Base-by-base conservation (phyloP, 2,888 invertebrate genomes). In the Geophilus truncorum region DNA sequence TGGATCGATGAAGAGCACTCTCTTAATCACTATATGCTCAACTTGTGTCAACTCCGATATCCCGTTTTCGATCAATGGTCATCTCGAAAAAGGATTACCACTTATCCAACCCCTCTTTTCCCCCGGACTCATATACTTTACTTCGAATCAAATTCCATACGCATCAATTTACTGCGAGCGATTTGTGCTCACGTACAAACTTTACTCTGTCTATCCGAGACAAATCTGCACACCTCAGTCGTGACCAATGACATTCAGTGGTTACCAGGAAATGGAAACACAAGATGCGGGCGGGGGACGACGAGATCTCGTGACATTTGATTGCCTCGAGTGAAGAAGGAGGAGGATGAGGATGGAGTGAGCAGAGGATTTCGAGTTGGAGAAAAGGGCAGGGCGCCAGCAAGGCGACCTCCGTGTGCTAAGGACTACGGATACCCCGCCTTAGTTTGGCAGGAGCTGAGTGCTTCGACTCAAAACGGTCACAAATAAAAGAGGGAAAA, bases 251-350 rank as follows among this genome's bases (percentile, higher is more conserved):
- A 62, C 62, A 62, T 62, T 23, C 25, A 25, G 62, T 28, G 62
- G 62, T 62, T 62, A 62, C 62, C 62, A 62, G 62, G 62, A 62
- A 62, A 62, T 62, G 62, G 62, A 62, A 62, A 62, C 62, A 62
- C 12, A 62, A 62, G 62, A 62, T 62, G 62, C 62, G 62, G 62
- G 62, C 62, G 23, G 45, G 62, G 25, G 23, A 25, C 23, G 25
- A 23, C 9, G 10, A 18, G 57, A 62, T 62, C 62, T 62, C 62
- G 15, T 25, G 62, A 62, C 62, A 62, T 25, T 25, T 62, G 62
- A 62, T 62, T 62, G 25, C 25, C 62, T 62, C 62, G 62, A 62
- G 62, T 23, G 57, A 5, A 25, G 62, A 25, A 23, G 15, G 45
- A n/a, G n/a, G n/a, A n/a, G n/a, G 62, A 62, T 25, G 62, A 62